A percentile compares a stretch with the other conserved stretches of the same genome.
These are phyloP conservation scores for Molossus alvarezi DNA, from an alignment of 2,797 vertebrate species.

Conservation along the genomic window DNA sequence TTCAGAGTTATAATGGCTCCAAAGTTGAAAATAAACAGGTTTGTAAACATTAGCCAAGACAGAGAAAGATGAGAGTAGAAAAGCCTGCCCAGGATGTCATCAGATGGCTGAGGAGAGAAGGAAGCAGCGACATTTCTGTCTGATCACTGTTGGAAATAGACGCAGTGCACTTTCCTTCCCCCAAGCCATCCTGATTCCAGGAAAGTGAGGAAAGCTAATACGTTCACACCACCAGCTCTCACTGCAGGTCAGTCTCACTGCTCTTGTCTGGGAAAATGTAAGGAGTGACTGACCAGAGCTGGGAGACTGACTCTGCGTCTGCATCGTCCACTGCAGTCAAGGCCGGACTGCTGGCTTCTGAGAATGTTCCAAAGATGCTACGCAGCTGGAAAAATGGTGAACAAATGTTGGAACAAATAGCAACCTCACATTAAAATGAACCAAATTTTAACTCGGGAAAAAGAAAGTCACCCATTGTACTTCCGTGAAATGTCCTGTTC, in stretches of 20 bases:
- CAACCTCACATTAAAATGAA: slow-evolving; percentile 60
- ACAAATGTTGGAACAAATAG: slow-evolving; percentile 48
- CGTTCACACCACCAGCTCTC: background rate
- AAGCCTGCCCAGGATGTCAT: background rate
- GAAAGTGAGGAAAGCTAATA: background rate
- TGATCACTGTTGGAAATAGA: background rate
- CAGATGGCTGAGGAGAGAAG: background rate
- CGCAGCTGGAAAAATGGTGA: background rate
- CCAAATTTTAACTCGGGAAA: slow-evolving; percentile 24
- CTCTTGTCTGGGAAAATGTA: slow-evolving; percentile 17
- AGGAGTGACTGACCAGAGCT: background rate
- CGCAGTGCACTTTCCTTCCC: background rate
- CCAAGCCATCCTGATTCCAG: background rate
- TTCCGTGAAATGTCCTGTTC: slow-evolving; percentile 57
- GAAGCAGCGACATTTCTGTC: background rate
- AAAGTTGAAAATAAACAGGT: too few relatives aligned
- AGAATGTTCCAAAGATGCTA: slow-evolving; percentile 19
- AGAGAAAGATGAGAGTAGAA: background rate
- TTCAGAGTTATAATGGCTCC: too few relatives aligned
- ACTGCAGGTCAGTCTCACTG: background rate
- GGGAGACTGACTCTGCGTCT: background rate
- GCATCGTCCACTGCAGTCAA: background rate
- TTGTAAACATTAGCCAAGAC: background rate
- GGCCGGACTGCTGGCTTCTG: background rate
- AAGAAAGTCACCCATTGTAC: slow-evolving; percentile 6